Evolutionary conservation across 1,140 invertebrate species (phyloP), one percentile per base, ranked within the genome.

Genomic region (Uloborus diversus): DNA sequence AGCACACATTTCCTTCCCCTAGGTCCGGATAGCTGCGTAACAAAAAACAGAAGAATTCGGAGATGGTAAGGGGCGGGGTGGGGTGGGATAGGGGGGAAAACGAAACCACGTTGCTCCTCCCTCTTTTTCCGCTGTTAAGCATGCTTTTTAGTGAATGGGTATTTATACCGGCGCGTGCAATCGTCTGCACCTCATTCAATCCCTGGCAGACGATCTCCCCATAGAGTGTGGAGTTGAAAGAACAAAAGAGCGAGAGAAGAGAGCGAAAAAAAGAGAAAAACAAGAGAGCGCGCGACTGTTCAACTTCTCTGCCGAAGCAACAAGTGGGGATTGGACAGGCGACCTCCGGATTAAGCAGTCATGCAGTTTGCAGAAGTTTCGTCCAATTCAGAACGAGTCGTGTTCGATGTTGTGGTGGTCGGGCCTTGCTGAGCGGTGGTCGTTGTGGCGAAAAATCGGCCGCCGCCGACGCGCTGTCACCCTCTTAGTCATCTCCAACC

Each of bases 121-220:
- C 56, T 30, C 51, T 47, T 37, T 47, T 28, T 61, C 69, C 33
- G 33, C 35, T 14, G 23, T 32, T 73, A 73, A 73, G 30, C 56
- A 57, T 23, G 32, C 25, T 73, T n/a, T 73, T 57, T 61, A 56
- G 56, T 47, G 51, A 73, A 57, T 73, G 53, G 11, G 14, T 73
- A 73, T 73, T 56, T 61, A 73, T 56, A 30, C 30, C 62, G 35
- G 20, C 33, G 69, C 53, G 51, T 73, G 69, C 35, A 35, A 47
- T 13, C 56, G 33, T 30, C 27, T 33, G 27, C 30, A 35, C 68
- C 37, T 42, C 37, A 42, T 42, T 42, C 37, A 42, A 42, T 42
- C 37, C 37, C 9, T 17, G 9, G 37, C 37, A 42, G 9, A 17
- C 37, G 37, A 9, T 42, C 17, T 42, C 17, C 37, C 37, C 37